phyloP scores from a whole-genome alignment of 2,888 invertebrate genomes.

The Oscheius onirici region DNA sequence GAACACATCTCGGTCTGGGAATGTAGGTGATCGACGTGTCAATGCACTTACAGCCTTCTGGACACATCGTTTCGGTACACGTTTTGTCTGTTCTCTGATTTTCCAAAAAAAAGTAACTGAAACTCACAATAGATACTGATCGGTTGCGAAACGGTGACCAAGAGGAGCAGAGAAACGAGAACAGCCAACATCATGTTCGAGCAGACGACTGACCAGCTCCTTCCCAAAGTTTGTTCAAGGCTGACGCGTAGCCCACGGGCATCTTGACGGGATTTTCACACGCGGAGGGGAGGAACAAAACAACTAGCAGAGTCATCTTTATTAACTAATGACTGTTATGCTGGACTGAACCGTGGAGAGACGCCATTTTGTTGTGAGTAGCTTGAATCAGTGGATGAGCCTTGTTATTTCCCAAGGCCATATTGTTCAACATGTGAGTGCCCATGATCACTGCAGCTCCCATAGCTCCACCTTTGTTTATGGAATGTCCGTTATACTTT shows the following conservation, averaged over 20 bases:
- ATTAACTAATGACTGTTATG: no score
- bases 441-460: neutral
- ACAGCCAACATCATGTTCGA: neutral
- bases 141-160: no score
- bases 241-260: no score
- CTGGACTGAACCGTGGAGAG: no score
- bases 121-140: no score
- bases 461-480: neutral
- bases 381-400: no score
- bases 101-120: neutral
- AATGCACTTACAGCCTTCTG: conserved; percentile 21
- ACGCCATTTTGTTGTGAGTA: no score
- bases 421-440: neutral
- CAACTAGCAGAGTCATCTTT: neutral
- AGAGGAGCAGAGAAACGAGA: no score
- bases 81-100: neutral
- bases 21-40: conserved; percentile 21
- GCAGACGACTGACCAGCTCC: neutral
- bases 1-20: conserved; percentile 17
- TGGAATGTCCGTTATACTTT: neutral
- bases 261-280: neutral
- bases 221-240: neutral
- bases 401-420: neutral
- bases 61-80: conserved; percentile 4
- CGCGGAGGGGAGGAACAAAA: neutral